A percentile compares a stretch with the other conserved stretches of the same genome.
Conservation (phyloP, 2,888 invertebrate genomes). For the Acanthosepion lycidas region DNA sequence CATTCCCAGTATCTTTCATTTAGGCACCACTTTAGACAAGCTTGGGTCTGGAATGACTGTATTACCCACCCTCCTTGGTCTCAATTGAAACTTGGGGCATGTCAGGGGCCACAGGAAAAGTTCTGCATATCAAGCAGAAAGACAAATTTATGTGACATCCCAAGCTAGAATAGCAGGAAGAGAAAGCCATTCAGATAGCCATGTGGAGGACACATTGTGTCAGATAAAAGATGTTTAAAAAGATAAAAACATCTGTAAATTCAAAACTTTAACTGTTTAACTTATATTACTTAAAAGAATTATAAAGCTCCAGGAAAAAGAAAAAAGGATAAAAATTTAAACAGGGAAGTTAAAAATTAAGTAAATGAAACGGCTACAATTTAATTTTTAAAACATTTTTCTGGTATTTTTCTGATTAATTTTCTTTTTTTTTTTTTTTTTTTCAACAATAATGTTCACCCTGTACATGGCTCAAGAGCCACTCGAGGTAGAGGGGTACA, state of each 20-base stretch:
- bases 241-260: background rate
- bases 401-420: too few relatives aligned
- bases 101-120: conserved; percentile 33
- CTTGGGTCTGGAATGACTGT: background rate
- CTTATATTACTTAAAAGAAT: background rate
- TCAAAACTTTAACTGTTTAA: background rate
- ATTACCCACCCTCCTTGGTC: background rate
- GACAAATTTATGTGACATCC: conserved; percentile 33
- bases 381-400: too few relatives aligned
- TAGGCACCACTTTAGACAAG: background rate
- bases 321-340: too few relatives aligned
- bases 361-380: too few relatives aligned
- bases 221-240: conserved; percentile 15
- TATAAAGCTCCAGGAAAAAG: background rate
- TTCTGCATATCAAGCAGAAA: conserved; percentile 9
- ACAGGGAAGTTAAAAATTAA: too few relatives aligned
- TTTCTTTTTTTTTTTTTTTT: too few relatives aligned
- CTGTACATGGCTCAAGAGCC: too few relatives aligned
- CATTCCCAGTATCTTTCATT: background rate
- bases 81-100: background rate
- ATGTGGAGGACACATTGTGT: background rate
- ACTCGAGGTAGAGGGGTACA: too few relatives aligned
- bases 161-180: background rate
- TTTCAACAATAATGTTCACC: too few relatives aligned
- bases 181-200: conserved; percentile 33